phyloP scores from a whole-genome alignment of 2,113 vertebrate genomes.

The Pygoscelis adeliae region DNA sequence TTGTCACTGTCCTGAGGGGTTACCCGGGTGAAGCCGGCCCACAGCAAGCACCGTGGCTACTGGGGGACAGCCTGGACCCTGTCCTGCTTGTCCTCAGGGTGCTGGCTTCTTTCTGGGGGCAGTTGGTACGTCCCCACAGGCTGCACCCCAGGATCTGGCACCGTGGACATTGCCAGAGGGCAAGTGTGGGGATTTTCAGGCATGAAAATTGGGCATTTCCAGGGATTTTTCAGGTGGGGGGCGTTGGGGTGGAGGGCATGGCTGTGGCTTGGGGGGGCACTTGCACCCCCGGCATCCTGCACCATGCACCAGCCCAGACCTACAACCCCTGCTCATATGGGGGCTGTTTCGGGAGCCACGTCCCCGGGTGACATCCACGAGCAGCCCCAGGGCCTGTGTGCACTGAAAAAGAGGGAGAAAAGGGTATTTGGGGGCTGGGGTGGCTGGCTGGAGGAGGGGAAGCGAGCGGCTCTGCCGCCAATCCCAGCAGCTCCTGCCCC shows the following conservation, averaged over 20 bases:
- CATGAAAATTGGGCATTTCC: background rate
- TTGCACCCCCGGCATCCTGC: background rate
- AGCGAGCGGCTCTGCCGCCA: accelerated
- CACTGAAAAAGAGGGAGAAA: background rate
- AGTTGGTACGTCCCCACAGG: accelerated
- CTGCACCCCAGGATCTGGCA: background rate
- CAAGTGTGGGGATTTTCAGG: background rate
- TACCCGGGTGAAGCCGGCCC: accelerated
- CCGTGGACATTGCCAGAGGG: accelerated
- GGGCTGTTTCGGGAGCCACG: background rate
- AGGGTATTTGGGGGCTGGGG: accelerated
- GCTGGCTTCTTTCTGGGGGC: background rate
- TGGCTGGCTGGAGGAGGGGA: background rate
- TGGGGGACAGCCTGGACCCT: background rate
- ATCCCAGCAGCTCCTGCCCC: background rate
- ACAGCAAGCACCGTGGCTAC: background rate
- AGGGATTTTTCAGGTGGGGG: background rate
- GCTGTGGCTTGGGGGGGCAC: background rate
- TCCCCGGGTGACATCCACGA: accelerated
- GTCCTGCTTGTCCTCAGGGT: background rate
- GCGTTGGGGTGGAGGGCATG: accelerated
- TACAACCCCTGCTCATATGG: accelerated
- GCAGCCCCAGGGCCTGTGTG: accelerated
- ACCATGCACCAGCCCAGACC: background rate
- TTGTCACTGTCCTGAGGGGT: accelerated